These are phyloP conservation scores for Merops nubicus DNA, from an alignment of 2,113 vertebrate genomes.

Conservation along the genomic window DNA sequence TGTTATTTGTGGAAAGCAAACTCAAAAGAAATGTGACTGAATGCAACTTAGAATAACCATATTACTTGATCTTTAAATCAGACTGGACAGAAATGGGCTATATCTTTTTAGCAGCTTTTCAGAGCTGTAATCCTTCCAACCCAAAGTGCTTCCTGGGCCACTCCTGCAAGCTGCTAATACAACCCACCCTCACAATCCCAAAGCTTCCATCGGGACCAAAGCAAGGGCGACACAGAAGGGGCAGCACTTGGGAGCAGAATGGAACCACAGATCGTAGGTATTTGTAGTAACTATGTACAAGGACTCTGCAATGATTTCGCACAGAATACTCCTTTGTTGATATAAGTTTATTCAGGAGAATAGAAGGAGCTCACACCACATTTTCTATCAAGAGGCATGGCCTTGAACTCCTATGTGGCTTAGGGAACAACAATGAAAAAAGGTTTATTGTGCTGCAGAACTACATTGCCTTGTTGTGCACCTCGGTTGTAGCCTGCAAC, in stretches of 20 bases:
- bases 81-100: neutral
- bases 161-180: neutral
- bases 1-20: neutral
- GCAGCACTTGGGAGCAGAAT: neutral
- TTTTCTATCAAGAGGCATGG: neutral
- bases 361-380: neutral
- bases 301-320: accelerated
- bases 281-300: neutral
- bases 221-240: neutral
- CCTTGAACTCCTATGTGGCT: neutral
- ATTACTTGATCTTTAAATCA: neutral
- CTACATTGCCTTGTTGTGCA: neutral
- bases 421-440: neutral
- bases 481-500: neutral
- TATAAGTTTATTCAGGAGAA: accelerated
- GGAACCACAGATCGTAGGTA: accelerated
- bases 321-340: accelerated
- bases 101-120: neutral
- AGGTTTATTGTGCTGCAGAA: neutral
- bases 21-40: neutral
- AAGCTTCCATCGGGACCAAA: neutral
- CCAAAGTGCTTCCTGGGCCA: neutral
- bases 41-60: neutral
- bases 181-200: neutral
- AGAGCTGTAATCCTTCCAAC: neutral